These are phyloP conservation scores for Oreochromis aureus DNA, from an alignment of 2,113 vertebrate species.

Conservation along the genomic window DNA sequence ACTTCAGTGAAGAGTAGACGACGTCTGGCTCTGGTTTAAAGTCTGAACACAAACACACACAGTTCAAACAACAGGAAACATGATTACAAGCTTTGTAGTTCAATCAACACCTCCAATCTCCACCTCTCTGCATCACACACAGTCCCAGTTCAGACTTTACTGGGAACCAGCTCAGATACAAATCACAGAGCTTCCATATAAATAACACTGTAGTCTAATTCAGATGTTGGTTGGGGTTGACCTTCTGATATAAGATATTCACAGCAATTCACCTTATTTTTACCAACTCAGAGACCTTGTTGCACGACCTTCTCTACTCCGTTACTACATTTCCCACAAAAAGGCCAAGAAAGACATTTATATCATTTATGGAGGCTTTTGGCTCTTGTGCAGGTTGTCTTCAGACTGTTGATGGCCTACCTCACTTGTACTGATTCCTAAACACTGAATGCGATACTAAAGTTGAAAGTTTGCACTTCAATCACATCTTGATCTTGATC, in stretches of 20 bases:
- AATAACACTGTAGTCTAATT: neutral
- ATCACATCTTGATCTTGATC: no score
- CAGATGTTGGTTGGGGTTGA: neutral
- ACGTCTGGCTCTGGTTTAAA: no score
- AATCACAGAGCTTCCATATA: fast-evolving
- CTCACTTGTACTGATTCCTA: neutral
- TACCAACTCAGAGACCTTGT: fast-evolving
- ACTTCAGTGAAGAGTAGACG: no score
- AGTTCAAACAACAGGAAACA: no score
- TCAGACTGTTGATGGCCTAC: neutral
- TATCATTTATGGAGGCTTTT: neutral
- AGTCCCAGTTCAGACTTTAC: fast-evolving
- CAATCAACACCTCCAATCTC: neutral
- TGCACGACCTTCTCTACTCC: neutral
- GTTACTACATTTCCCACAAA: neutral
- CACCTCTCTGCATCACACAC: neutral
- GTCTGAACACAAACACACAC: no score
- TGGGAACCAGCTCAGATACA: neutral
- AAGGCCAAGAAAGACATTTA: neutral
- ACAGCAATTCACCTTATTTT: neutral
- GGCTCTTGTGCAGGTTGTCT: neutral
- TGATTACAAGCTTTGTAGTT: no score
- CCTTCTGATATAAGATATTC: fast-evolving
- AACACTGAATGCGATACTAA: no score
- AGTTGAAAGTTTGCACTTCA: no score